Evolutionary conservation across 2,888 invertebrate genomes (phyloP).

Genomic region (Chymomyza procnemis): DNA sequence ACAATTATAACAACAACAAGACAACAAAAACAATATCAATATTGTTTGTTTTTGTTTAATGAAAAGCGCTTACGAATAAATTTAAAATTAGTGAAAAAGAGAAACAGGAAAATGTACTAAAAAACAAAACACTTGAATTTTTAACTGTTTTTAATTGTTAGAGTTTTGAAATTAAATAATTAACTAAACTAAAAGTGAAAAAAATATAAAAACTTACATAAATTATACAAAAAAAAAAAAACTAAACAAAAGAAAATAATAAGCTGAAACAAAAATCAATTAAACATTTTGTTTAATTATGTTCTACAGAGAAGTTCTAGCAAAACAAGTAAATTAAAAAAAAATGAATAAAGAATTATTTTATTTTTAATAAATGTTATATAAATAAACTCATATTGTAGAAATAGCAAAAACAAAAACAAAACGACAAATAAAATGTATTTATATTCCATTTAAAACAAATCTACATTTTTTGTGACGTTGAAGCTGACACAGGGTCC

Average conservation of each 20-base stretch:
- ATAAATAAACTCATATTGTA: slow-evolving; percentile 63
- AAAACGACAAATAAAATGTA: slow-evolving; percentile 75
- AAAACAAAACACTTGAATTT: slow-evolving; percentile 57
- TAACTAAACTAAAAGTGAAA: slow-evolving; percentile 18
- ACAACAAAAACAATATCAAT: slow-evolving; percentile 12
- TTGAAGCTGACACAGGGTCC: no score
- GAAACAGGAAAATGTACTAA: slow-evolving; percentile 58
- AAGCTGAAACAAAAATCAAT: slow-evolving; percentile 6
- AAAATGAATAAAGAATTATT: slow-evolving; percentile 53
- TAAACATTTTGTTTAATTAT: slow-evolving; percentile 7
- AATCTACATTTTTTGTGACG: background rate
- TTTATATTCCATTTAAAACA: slow-evolving; percentile 54
- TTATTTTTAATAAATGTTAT: slow-evolving; percentile 69
- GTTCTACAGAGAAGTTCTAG: slow-evolving; percentile 13
- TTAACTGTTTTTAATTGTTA: slow-evolving; percentile 74
- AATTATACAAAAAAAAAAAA: slow-evolving; percentile 8
- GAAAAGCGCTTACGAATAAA: slow-evolving; percentile 42
- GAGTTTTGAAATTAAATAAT: slow-evolving; percentile 57
- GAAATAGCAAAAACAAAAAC: slow-evolving; percentile 51
- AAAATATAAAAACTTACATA: slow-evolving; percentile 44
- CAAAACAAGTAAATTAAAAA: slow-evolving; percentile 39
- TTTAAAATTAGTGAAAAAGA: slow-evolving; percentile 48
- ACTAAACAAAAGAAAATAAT: slow-evolving; percentile 13
- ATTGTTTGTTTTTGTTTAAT: slow-evolving; percentile 51
- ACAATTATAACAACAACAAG: slow-evolving; percentile 9